A percentile compares a stretch with the other conserved stretches of the same genome.
These are phyloP conservation scores for Callitettix versicolor DNA, from an alignment of 1,140 invertebrate genomes.

Conservation along the genomic window DNA sequence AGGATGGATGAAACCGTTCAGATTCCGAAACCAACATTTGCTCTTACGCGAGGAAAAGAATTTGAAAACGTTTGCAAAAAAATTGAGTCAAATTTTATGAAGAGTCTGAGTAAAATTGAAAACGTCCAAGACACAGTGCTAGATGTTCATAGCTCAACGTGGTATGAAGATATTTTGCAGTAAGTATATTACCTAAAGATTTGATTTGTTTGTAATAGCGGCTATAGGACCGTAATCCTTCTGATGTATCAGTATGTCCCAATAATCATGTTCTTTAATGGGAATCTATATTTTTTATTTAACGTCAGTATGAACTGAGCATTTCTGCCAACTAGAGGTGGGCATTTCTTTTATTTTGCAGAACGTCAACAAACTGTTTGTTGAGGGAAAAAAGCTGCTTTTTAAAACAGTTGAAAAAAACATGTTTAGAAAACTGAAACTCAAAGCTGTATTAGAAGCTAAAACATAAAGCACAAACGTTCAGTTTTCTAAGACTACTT, in stretches of 20 bases:
- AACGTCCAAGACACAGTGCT: conserved; percentile 50
- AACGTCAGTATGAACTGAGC: too few species aligned
- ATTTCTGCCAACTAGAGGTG: too few species aligned
- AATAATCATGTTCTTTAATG: not conserved
- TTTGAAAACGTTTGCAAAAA: conserved; percentile 58
- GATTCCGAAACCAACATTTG: conserved; percentile 47
- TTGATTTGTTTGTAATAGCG: not conserved
- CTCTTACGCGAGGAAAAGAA: conserved; percentile 53
- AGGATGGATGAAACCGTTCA: conserved; percentile 50
- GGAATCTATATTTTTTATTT: not conserved
- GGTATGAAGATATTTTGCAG: conserved; percentile 64
- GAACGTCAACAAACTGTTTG: too few species aligned
- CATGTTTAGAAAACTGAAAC: too few species aligned
- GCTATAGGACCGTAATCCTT: too few species aligned
- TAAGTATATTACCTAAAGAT: conserved; percentile 20
- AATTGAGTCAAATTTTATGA: conserved; percentile 61
- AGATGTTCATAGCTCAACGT: conserved; percentile 54
- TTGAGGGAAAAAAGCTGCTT: too few species aligned
- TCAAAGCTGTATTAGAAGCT: too few species aligned
- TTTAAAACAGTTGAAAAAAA: too few species aligned
- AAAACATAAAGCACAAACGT: too few species aligned
- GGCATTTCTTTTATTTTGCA: too few species aligned
- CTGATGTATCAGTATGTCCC: too few species aligned
- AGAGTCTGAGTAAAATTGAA: conserved; percentile 49
- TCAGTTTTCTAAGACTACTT: too few species aligned